Evolutionary conservation across 30 jellyfish, hydroid and myxozoan species (phyloP).

Genomic region (Rhopilema esculentum): DNA sequence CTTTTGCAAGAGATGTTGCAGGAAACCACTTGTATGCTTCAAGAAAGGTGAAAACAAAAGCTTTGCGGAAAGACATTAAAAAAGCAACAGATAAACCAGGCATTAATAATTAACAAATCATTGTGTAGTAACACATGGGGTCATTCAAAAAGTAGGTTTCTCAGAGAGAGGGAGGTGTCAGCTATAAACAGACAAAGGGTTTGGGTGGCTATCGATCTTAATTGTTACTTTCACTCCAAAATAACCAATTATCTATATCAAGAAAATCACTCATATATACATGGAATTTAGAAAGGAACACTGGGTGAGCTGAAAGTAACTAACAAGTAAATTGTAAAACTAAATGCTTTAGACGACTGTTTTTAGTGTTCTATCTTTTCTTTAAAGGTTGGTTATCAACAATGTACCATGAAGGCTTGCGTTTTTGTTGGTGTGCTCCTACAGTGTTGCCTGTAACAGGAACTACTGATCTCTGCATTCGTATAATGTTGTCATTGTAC

Average conservation of each 20-base stretch:
- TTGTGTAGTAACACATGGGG: background rate
- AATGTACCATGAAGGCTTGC: conserved; percentile 47
- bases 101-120: background rate
- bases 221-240: background rate
- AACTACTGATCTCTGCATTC: conserved; percentile 60
- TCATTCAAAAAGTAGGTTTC: background rate
- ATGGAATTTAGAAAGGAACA: too few relatives aligned
- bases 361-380: conserved; percentile 8
- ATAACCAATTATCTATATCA: background rate
- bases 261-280: too few relatives aligned
- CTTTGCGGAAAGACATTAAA: conserved; percentile 9
- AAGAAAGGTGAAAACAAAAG: conserved; percentile 3
- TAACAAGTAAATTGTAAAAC: background rate
- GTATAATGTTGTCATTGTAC: conserved; percentile 40
- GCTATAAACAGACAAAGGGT: background rate
- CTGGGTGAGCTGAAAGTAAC: background rate
- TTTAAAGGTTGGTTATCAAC: conserved; percentile 22
- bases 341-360: background rate
- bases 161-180: background rate
- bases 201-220: background rate
- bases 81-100: background rate
- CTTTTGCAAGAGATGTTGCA: conserved; percentile 12
- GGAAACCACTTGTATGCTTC: background rate
- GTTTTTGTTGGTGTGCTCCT: conserved; percentile 49
- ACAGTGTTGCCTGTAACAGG: conserved; percentile 58